Base-by-base conservation (phyloP, 2,888 invertebrate genomes). In the Lobophora halterata region DNA sequence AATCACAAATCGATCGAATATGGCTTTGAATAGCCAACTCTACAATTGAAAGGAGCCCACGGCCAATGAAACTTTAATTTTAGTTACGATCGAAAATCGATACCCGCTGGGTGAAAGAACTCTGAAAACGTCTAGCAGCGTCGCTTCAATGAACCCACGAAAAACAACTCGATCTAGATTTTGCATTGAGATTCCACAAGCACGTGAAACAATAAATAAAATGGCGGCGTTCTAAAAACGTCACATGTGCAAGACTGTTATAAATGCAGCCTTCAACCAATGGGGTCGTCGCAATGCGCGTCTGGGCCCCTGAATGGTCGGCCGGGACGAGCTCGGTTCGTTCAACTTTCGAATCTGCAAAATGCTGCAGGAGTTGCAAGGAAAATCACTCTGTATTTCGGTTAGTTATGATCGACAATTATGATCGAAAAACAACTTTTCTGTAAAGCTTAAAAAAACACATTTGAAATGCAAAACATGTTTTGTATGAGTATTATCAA, bases 281-380 rank as follows among this genome's bases (percentile, higher is more conserved):
- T 67, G 71, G 61, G 80, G 79, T 68, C 81, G 74, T 67, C 83
- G 81, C 82, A 83, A 62, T 83, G 82, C 82, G 82, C 79, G 80
- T 68, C 48, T 61, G 48, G 52, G 52, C 47, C 35, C 57, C 53
- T 59, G 48, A 66, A 69, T 71, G 69, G 69, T 58, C 54, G 56
- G 48, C 52, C 50, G 56, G 58, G 55, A 57, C 53, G 37, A 53
- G 53, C 60, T 48, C 50, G 55, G 79, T 73, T 76, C 79, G 57
- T 78, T 79, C 71, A 79, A 74, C 79, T 72, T 64, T 57, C 58
- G 29, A 71, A 72, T 68, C 65, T 67, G 65, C 70, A 71, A 70
- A 73, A 68, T 56, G 58, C 58, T 71, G 67, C 66, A 67, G 52
- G 51, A 64, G 55, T 61, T 61, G 59, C 59, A 62, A 61, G 58